Base-by-base conservation (phyloP, 1,140 invertebrate genomes). In the Leucophenga varia region DNA sequence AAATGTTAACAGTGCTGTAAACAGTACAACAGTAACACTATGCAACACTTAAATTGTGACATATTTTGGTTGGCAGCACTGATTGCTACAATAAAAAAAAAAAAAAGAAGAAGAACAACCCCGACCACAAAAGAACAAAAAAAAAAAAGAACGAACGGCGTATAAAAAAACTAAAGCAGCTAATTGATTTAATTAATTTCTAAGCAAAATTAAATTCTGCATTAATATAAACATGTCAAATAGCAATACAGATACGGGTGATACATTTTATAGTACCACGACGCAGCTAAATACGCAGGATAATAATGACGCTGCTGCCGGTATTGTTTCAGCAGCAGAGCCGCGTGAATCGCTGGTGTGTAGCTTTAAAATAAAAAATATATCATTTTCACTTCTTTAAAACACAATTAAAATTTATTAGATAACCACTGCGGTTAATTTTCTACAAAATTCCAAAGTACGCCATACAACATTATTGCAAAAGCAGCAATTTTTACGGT, bases 361-460 rank as follows among this genome's bases (percentile, higher is more conserved):
- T 52, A 41, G 18, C 3, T 14, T 13, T 12, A 19, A 9, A 14
- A 16, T 18, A 10, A 30, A 42, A 32, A 45, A 38, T 28, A 36
- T 25, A 37, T 22, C 7, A 32, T 56, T 52, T 61, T 64, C 57
- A 59, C 10, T 19, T 28, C 18, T 12, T 55, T 52, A 56, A 54
- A 41, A 21, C 34, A 34, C 42, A 30, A 35, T 22, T 9, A 14
- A n/a, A 21, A n/a, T 43, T 19, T 17, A 7, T 6, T 73, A 90
- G 89, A 83, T 94, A 43, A 83, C 82, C 46, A 92, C 90, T 19
- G 91, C 91, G 22, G 84, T 93, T 8, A 90, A 88, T 60, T 94
- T 94, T 78, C 75, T 94, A 25, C 83, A 86, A 72, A 92, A 93
- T 78, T 87, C 87, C 21, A 89, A 87, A 73, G 88, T 94, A 3